A percentile compares a stretch with the other conserved stretches of the same genome.
Evolutionary conservation across 2,113 vertebrate species (phyloP).

Genomic region (Gadus macrocephalus): DNA sequence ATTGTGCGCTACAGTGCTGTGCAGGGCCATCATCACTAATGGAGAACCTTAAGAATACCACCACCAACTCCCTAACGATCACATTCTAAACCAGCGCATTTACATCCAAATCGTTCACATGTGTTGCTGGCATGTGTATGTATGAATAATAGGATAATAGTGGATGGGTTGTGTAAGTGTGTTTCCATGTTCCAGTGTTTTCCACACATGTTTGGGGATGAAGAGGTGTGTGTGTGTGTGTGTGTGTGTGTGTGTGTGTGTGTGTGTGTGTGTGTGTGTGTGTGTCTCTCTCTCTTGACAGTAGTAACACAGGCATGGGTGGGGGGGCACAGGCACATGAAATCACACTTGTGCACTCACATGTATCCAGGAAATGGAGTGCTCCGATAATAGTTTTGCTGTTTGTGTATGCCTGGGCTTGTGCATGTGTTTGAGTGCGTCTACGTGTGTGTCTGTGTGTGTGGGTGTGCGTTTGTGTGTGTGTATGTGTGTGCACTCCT

Average conservation of each 20-base stretch:
- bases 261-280: no score
- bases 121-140: no score
- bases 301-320: not conserved
- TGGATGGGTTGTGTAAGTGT: no score
- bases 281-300: not conserved
- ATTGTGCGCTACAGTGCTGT: no score
- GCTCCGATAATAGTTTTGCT: constrained; percentile 25
- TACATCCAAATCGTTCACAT: no score
- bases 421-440: not conserved
- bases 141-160: no score
- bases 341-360: constrained; percentile 14
- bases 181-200: no score
- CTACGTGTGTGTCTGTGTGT: constrained; percentile 5
- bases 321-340: constrained; percentile 8
- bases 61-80: no score
- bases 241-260: not conserved
- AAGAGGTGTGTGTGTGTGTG: constrained; percentile 7
- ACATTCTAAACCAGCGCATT: no score
- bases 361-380: constrained; percentile 14
- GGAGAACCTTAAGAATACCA: no score
- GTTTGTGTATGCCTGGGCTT: not conserved
- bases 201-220: no score
- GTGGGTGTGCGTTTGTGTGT: not conserved
- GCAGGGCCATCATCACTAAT: no score
- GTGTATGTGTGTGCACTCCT: constrained; percentile 31